phyloP scores from a whole-genome alignment of 2,888 invertebrate genomes.

The Apodemia duryi region DNA sequence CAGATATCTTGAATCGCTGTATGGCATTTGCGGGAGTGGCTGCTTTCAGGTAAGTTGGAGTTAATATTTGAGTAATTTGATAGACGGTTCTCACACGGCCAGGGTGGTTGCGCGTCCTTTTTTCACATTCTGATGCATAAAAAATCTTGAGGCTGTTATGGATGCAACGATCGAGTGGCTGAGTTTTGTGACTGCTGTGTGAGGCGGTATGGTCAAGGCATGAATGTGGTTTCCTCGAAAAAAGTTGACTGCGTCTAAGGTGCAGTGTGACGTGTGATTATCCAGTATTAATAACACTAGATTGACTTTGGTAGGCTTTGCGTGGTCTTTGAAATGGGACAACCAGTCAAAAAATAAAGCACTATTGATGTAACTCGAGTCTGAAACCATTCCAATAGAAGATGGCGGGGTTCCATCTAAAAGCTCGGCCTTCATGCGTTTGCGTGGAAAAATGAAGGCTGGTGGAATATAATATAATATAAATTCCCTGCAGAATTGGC shows the following conservation, averaged over 20 bases:
- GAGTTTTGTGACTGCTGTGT: slow-evolving; percentile 23
- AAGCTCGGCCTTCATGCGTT: slow-evolving; percentile 39
- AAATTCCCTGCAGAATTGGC: slow-evolving; percentile 33
- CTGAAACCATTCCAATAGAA: slow-evolving; percentile 32
- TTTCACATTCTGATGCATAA: slow-evolving; percentile 32
- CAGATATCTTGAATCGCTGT: slow-evolving; percentile 8
- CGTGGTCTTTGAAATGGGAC: slow-evolving; percentile 24
- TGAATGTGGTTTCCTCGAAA: slow-evolving; percentile 24
- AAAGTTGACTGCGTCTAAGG: slow-evolving; percentile 24
- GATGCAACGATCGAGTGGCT: slow-evolving; percentile 26
- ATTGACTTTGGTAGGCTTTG: slow-evolving; percentile 21
- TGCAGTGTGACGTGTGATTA: slow-evolving; percentile 26
- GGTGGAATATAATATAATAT: slow-evolving; percentile 35
- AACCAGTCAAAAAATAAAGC: slow-evolving; percentile 30
- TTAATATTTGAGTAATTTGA: slow-evolving; percentile 1
- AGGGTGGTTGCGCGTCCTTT: slow-evolving; percentile 34
- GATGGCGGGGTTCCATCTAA: slow-evolving; percentile 40
- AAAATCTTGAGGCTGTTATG: slow-evolving; percentile 30
- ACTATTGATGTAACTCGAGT: slow-evolving; percentile 29
- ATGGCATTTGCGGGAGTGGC: slow-evolving; percentile 6
- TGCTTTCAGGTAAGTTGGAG: slow-evolving; percentile 9
- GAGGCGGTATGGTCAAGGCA: slow-evolving; percentile 29
- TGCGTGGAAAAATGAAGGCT: slow-evolving; percentile 42
- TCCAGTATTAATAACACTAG: slow-evolving; percentile 31
- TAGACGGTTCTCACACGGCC: slow-evolving; percentile 27